Percentiles rank a stretch among this genome's conserved stretches.
These are phyloP conservation scores for Corythoichthys intestinalis DNA, from an alignment of 2,113 vertebrate species.

Conservation along the genomic window DNA sequence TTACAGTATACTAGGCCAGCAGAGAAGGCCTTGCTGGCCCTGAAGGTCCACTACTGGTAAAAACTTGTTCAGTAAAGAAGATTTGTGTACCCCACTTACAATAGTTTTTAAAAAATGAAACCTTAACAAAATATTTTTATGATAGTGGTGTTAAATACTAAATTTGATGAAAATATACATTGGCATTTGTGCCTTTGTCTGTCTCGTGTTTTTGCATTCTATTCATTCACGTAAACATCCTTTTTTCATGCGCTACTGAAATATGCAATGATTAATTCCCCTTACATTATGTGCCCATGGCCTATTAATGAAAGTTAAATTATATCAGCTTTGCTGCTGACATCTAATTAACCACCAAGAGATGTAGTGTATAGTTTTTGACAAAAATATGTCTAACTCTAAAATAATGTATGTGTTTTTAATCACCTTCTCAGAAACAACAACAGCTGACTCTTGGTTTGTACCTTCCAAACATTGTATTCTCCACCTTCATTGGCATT, in stretches of 20 bases:
- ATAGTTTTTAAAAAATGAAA: too few relatives aligned
- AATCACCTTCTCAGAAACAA: slow-evolving; percentile 40
- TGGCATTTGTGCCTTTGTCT: too few relatives aligned
- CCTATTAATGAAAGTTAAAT: slow-evolving; percentile 59
- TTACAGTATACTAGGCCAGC: too few relatives aligned
- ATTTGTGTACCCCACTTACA: too few relatives aligned
- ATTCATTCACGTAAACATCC: slow-evolving; percentile 35
- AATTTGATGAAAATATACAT: too few relatives aligned
- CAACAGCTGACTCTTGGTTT: slow-evolving; percentile 44
- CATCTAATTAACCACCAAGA: slow-evolving; percentile 56
- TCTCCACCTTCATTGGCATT: slow-evolving; percentile 54
- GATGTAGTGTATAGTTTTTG: slow-evolving; percentile 31
- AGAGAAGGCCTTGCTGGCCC: too few relatives aligned
- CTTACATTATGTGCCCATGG: slow-evolving; percentile 54
- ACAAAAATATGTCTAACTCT: slow-evolving; percentile 36
- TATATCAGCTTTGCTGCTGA: slow-evolving; percentile 51
- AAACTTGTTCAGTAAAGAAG: too few relatives aligned
- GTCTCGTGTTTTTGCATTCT: slow-evolving; percentile 29
- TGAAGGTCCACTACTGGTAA: too few relatives aligned
- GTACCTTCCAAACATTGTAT: slow-evolving; percentile 46
- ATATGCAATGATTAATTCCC: slow-evolving; percentile 65
- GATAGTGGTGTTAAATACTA: too few relatives aligned
- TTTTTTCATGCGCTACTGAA: slow-evolving; percentile 55
- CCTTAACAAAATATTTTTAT: too few relatives aligned
- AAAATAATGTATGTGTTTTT: neutral